Base-by-base conservation (phyloP, 2,888 invertebrate species). In the Sminthurides aquaticus region DNA sequence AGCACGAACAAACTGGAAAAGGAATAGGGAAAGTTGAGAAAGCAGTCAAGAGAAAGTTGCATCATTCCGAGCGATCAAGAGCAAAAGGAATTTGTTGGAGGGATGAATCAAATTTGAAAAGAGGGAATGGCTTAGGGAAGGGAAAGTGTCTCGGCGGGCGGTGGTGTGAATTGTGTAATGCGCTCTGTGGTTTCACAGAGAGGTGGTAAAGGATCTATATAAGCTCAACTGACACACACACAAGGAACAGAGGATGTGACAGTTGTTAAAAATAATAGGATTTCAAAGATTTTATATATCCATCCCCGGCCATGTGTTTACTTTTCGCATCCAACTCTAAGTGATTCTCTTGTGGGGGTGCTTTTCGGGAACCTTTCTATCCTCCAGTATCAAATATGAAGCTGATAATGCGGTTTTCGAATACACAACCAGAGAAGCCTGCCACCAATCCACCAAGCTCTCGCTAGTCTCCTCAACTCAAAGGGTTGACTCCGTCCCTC, bases 211-310 rank as follows among this genome's bases (percentile, higher is more conserved):
- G 43, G 43, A 34, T 34, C 43, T n/a, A n/a, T n/a, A n/a, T n/a
- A n/a, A n/a, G n/a, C n/a, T n/a, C n/a, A n/a, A n/a, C n/a, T n/a
- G n/a, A n/a, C n/a, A n/a, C n/a, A 43, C 18, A 43, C 43, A 18
- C 8, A 18, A 43, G 11, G 18, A 43, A 52, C 52, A 52, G 8
- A 52, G 20, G 22, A 52, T n/a, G 20, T 52, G 52, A 52, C 52
- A 52, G 52, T 52, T 52, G 52, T 52, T 52, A 52, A 52, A 63
- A 57, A 58, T 58, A 57, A 58, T 63, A 29, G 57, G 63, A 63
- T 63, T 57, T 57, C 57, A 63, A 63, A 20, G 52, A 52, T 52
- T 8, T 5, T 8, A 15, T 34, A 34, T 34, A 11, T 5, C 8
- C 43, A 15, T 34, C 8, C 15, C 43, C 43, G 5, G 43, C 43